Base-by-base conservation (phyloP, 2,888 invertebrate genomes). In the Pachymerium ferrugineum region DNA sequence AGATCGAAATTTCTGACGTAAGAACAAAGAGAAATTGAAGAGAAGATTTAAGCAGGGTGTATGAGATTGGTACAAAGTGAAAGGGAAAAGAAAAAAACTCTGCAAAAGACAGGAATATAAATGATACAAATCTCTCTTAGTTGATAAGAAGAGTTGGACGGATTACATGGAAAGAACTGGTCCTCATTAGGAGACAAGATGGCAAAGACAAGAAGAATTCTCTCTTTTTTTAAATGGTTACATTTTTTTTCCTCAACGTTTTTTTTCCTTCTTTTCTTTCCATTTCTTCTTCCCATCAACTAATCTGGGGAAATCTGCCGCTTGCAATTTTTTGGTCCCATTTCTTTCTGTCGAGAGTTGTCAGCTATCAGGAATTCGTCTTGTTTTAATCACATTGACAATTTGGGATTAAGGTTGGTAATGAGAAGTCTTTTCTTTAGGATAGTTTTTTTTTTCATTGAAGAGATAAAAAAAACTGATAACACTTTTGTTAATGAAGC, bases 131-230 rank as follows among this genome's bases (percentile, higher is more conserved):
- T 62, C 62, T 62, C 62, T 62, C 62, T 28, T 25, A 28, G 62
- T 62, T 62, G 62, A 62, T 62, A 62, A 62, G 62, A 62, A 62
- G 62, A 62, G 62, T 62, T 62, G 62, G 62, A 25, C 62, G 62
- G 62, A 62, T 62, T 62, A 62, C 62, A 62, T 62, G 62, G 62
- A n/a, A 62, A 62, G 62, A 62, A 62, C 62, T 28, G 28, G 62
- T 22, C 62, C 62, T 62, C 62, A 62, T 62, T 62, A 62, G 62
- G 28, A 62, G 62, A 62, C 62, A 62, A 62, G 62, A 62, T 62
- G 25, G 62, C 25, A 62, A 62, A 62, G 62, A 62, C 62, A 54
- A 54, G 47, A 22, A 47, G n/a, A 6, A 28, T 25, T 62, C 28
- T 62, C 22, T 47, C 22, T 12, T 42, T 42, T 47, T 47, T 12